Conservation (phyloP, 1,140 invertebrate genomes). For the Eufriesea mexicana region DNA sequence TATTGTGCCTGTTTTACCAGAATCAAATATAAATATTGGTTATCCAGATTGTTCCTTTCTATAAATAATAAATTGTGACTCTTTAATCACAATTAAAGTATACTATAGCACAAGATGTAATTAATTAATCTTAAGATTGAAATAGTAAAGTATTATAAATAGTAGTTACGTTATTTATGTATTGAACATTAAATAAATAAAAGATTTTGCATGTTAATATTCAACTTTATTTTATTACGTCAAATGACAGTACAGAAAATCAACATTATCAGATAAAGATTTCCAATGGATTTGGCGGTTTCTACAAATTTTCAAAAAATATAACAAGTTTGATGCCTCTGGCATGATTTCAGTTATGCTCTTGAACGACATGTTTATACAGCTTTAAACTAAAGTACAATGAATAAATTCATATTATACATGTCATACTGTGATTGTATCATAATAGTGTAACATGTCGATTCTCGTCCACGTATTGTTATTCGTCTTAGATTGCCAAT, state of each 20-base stretch:
- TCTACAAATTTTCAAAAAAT: constrained; percentile 68
- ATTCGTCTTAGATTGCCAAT: constrained; percentile 70
- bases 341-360: constrained; percentile 53
- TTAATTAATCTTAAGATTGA: background rate
- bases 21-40: constrained; percentile 55
- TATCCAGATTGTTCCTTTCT: background rate
- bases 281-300: constrained; percentile 57
- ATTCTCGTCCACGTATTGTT: constrained; percentile 75
- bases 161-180: background rate
- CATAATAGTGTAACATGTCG: constrained; percentile 72
- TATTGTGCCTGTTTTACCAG: constrained; percentile 67
- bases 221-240: constrained; percentile 76
- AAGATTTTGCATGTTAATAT: constrained; percentile 55
- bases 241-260: constrained; percentile 75
- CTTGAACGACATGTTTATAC: constrained; percentile 53
- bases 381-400: constrained; percentile 64
- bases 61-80: background rate
- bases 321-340: constrained; percentile 58
- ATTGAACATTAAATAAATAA: background rate
- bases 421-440: constrained; percentile 67
- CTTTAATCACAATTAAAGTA: too few species aligned
- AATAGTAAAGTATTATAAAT: background rate
- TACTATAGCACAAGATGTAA: background rate
- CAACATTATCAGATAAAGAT: constrained; percentile 57
- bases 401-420: constrained; percentile 55